These are phyloP conservation scores for Pica pica DNA, from an alignment of 2,113 vertebrate genomes.

Conservation along the genomic window DNA sequence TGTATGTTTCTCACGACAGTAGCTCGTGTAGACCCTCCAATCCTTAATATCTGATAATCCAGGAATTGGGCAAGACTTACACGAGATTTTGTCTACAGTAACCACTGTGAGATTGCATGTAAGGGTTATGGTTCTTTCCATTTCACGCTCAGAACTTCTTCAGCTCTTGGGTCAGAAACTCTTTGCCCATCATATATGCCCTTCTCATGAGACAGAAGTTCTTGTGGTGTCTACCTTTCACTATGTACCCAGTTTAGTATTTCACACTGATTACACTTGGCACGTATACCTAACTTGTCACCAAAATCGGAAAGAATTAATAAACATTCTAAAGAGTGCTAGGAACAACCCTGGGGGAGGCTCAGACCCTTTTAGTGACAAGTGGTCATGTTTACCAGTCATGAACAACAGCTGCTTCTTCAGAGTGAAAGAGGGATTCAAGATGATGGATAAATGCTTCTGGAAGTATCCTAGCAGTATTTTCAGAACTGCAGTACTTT, in stretches of 20 bases:
- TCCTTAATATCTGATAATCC: background rate
- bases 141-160: background rate
- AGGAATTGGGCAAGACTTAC: background rate
- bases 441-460: background rate
- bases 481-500: background rate
- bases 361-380: background rate
- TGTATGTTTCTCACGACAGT: background rate
- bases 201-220: background rate
- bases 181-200: background rate
- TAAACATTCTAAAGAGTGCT: background rate
- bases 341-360: background rate
- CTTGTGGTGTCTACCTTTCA: background rate
- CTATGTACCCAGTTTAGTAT: background rate
- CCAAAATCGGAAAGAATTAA: background rate
- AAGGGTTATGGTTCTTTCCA: background rate
- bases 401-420: background rate
- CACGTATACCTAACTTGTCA: background rate
- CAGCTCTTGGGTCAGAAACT: background rate
- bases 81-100: background rate
- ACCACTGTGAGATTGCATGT: accelerated
- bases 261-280: background rate
- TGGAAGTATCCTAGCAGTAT: background rate
- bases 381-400: background rate
- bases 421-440: background rate
- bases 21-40: background rate